Base-by-base conservation (phyloP, 2,888 invertebrate species). In the Morpho helenor region DNA sequence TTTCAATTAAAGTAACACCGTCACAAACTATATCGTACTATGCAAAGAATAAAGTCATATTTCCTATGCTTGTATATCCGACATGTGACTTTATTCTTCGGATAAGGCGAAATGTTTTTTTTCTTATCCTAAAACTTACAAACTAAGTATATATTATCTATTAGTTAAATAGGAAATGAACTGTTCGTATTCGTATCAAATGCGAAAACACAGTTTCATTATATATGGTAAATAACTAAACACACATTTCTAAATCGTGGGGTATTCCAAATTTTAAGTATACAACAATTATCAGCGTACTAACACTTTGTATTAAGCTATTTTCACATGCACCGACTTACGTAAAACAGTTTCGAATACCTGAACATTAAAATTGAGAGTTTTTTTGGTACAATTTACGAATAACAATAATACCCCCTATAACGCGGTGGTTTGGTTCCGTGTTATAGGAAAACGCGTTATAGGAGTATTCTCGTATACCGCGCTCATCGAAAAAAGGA, bases 371-470 rank as follows among this genome's bases (percentile, higher is more conserved):
- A 57, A 60, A 57, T 64, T 43, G 43, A 49, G 56, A 57, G 77
- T 77, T 77, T 75, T 74, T 80, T 78, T 80, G 79, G 81, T 76
- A 42, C 41, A 5, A 31, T 31, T 31, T 31, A 31, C 31, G 31
- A 31, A 31, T 31, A 1, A 16, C 16, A 16, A 16, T 16, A 16
- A 16, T 16, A 1, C 16, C 16, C 16, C 16, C 16, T 16, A 16
- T 16, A 16, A 16, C 16, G 16, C 16, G 16, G 16, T 16, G 16
- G 16, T 1, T 2, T 16, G 16, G 16, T 16, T 16, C 2, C 16
- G 16, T 16, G 16, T 16, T 16, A 16, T 16, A 16, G 16, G 16
- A 16, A n/a, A n/a, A n/a, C 16, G 16, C 2, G 16, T 16, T 16
- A 16, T 16, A 16, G 16, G 16, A 16, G 16, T 16, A 1, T 16